These are phyloP conservation scores for Phalera bucephala DNA, from an alignment of 2,888 invertebrate species.

Conservation along the genomic window DNA sequence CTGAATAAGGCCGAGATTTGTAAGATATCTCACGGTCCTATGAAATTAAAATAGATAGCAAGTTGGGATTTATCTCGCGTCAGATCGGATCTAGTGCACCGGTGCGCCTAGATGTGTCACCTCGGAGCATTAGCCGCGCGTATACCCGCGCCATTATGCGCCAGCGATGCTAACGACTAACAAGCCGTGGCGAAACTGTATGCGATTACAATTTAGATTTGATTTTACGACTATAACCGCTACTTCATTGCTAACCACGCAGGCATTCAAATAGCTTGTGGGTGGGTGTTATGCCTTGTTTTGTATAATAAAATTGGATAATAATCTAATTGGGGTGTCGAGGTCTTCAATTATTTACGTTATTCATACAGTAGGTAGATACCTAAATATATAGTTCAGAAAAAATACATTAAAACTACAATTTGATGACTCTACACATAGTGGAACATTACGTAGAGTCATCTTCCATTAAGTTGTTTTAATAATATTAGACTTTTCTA, in stretches of 20 bases:
- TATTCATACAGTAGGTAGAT: no score
- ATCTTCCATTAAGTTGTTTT: no score
- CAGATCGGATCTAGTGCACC: conserved; percentile 72
- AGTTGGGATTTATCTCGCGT: conserved; percentile 64
- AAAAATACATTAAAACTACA: no score
- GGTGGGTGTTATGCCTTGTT: neutral
- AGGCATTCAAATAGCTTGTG: neutral
- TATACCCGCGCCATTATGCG: conserved; percentile 36
- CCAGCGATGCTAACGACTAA: conserved; percentile 35
- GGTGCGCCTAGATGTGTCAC: conserved; percentile 68
- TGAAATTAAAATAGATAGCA: conserved; percentile 77
- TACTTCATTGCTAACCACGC: conserved; percentile 20
- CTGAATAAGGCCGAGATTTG: conserved; percentile 75
- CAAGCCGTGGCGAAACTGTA: conserved; percentile 37
- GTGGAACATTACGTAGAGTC: no score
- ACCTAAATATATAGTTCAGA: no score
- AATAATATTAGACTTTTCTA: no score
- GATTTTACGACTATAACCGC: conserved; percentile 26
- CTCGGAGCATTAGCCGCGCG: conserved; percentile 51
- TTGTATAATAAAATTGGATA: no score
- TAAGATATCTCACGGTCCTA: conserved; percentile 70
- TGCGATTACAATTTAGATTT: conserved; percentile 38
- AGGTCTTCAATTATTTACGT: no score
- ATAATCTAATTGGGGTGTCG: no score
- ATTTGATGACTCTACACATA: no score